Percentiles rank a stretch among this genome's conserved stretches.
Conservation (phyloP, 2,797 vertebrate species). For the Gallinago stenura region DNA sequence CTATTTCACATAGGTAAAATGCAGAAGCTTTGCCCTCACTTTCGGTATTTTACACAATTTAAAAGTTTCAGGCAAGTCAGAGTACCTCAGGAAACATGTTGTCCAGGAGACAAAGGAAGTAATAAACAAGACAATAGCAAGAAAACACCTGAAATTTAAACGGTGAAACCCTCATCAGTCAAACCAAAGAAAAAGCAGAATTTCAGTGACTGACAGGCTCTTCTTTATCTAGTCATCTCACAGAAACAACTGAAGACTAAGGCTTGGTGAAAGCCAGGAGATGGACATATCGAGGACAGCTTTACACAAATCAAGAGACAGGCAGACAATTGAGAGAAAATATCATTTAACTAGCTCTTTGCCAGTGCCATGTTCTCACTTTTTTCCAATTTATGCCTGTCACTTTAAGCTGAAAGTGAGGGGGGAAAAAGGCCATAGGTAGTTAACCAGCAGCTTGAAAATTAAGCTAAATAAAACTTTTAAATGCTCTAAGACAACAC, state of each 20-base stretch:
- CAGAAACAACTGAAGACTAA: not conserved
- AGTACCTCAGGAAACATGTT: not conserved
- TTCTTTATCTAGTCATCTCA: not conserved
- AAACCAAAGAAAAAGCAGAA: not conserved
- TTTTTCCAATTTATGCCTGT: not conserved
- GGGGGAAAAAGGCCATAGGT: not conserved
- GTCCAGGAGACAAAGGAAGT: not conserved
- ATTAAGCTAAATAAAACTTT: not conserved
- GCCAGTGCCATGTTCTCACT: not conserved
- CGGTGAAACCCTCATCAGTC: not conserved
- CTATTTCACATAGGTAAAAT: not conserved
- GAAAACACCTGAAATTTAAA: not conserved
- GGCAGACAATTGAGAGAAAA: not conserved
- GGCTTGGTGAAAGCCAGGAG: not conserved
- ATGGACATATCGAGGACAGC: not conserved
- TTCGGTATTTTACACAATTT: not conserved
- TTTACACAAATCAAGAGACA: not conserved
- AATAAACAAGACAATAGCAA: not conserved
- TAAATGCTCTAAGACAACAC: not conserved
- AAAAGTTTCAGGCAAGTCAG: not conserved
- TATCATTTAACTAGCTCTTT: not conserved
- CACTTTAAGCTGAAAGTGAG: not conserved
- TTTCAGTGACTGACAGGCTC: not conserved
- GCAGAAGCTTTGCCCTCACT: not conserved
- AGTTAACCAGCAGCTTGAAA: not conserved